These are phyloP conservation scores for Dipus sagitta DNA, from an alignment of 2,797 vertebrate genomes.

Conservation along the genomic window DNA sequence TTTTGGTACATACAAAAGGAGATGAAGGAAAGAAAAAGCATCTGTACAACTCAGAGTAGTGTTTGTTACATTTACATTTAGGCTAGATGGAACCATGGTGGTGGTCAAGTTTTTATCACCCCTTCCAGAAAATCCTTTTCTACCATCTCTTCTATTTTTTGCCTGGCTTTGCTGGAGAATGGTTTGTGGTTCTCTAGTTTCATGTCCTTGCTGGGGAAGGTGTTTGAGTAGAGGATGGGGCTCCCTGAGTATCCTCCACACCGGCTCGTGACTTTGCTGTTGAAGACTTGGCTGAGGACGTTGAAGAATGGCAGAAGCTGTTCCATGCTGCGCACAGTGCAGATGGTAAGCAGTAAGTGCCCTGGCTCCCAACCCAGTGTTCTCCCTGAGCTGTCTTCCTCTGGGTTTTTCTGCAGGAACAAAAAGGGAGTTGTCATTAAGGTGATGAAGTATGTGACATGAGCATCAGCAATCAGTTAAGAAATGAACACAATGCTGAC, in stretches of 20 bases:
- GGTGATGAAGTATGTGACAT: neutral
- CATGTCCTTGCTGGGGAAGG: slow-evolving; percentile 92
- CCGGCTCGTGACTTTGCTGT: slow-evolving; percentile 96
- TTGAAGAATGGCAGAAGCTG: slow-evolving; percentile 99
- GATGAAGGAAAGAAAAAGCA: slow-evolving; percentile 82
- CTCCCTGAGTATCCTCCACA: slow-evolving; percentile 89
- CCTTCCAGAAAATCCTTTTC: slow-evolving; percentile 99
- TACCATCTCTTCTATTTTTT: slow-evolving; percentile 99
- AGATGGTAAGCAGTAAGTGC: slow-evolving; percentile 94
- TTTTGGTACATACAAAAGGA: slow-evolving; percentile 91
- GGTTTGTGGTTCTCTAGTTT: slow-evolving; percentile 97
- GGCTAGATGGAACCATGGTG: slow-evolving; percentile 76
- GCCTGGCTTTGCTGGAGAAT: slow-evolving; percentile 96
- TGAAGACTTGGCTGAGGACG: slow-evolving; percentile 97
- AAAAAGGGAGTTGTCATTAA: slow-evolving; percentile 43
- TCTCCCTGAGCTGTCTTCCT: slow-evolving; percentile 94
- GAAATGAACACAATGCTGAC: slow-evolving; percentile 31
- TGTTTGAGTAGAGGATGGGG: slow-evolving; percentile 89
- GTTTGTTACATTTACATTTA: slow-evolving; percentile 81
- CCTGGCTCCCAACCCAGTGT: slow-evolving; percentile 96
- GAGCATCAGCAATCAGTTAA: neutral
- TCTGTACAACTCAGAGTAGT: slow-evolving; percentile 88
- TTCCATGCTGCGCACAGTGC: slow-evolving; percentile 96
- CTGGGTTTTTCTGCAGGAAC: slow-evolving; percentile 94
- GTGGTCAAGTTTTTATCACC: slow-evolving; percentile 95